phyloP scores from a whole-genome alignment of 2,888 invertebrate species.

The Spisula subtruncata region DNA sequence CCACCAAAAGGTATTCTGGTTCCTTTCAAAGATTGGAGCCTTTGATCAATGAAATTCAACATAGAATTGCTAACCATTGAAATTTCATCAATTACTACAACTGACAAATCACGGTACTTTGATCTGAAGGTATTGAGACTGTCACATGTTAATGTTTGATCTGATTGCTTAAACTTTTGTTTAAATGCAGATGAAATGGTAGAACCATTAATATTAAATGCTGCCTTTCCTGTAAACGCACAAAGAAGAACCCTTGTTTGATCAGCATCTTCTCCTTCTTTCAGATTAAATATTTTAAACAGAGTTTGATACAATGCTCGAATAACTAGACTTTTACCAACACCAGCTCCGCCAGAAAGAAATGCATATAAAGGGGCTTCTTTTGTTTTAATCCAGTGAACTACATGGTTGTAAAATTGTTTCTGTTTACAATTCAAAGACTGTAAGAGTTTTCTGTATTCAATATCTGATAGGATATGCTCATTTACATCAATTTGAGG shows the following conservation, averaged over 20 bases:
- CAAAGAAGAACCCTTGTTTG: conserved; percentile 55
- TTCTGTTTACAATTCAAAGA: conserved; percentile 46
- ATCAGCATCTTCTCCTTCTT: conserved; percentile 51
- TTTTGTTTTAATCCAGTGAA: conserved; percentile 40
- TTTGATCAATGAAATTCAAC: background rate
- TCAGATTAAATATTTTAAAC: conserved; percentile 31
- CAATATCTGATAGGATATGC: conserved; percentile 28
- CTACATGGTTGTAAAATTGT: conserved; percentile 11
- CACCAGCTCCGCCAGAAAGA: conserved; percentile 67
- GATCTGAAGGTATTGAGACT: conserved; percentile 46
- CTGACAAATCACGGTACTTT: conserved; percentile 41
- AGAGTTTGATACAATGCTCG: conserved; percentile 12
- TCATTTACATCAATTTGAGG: background rate
- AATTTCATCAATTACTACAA: conserved; percentile 67
- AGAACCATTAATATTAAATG: conserved; percentile 60
- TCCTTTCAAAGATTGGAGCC: background rate
- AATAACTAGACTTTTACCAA: conserved; percentile 50
- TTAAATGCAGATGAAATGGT: conserved; percentile 63
- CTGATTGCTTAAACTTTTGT: conserved; percentile 43
- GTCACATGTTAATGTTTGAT: conserved; percentile 50
- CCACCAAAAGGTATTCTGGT: conserved; percentile 30
- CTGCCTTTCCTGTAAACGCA: conserved; percentile 70
- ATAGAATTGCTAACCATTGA: background rate
- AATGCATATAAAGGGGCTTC: conserved; percentile 33
- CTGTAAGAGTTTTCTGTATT: conserved; percentile 5